Conservation (phyloP, 2,113 vertebrate species). For the Mobula birostris region DNA sequence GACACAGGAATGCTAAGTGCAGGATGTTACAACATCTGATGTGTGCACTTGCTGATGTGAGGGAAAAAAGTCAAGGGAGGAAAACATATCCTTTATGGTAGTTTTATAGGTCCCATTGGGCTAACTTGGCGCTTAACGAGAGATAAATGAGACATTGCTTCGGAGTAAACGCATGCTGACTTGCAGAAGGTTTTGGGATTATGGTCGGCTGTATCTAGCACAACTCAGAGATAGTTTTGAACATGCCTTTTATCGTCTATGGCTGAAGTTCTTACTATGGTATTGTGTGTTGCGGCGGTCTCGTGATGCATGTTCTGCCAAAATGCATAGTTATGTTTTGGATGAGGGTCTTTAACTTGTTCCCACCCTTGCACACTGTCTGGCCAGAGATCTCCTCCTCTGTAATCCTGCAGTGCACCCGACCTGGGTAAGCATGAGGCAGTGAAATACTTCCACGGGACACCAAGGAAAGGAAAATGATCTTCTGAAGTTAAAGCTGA, state of each 20-base stretch:
- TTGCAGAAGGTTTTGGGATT: background rate
- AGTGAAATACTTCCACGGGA: background rate
- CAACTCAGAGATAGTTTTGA: background rate
- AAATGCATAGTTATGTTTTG: background rate
- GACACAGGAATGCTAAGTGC: background rate
- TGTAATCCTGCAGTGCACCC: background rate
- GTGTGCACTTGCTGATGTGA: constrained; percentile 25
- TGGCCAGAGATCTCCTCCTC: background rate
- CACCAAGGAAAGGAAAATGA: background rate
- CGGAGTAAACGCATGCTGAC: constrained; percentile 19
- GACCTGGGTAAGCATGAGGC: background rate
- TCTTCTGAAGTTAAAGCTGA: background rate
- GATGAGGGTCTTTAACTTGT: background rate
- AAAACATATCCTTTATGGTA: constrained; percentile 22
- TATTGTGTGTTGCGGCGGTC: background rate
- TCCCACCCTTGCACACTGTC: background rate
- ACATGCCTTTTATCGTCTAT: background rate
- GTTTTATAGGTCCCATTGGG: constrained; percentile 11
- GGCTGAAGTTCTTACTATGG: background rate
- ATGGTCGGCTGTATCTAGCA: background rate
- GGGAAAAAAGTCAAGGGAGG: background rate
- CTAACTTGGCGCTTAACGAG: background rate
- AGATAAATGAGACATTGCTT: background rate
- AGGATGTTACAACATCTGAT: constrained; percentile 25
- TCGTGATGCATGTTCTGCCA: background rate